phyloP scores from a whole-genome alignment of 2,888 invertebrate genomes.

The Parascotia fuliginaria region DNA sequence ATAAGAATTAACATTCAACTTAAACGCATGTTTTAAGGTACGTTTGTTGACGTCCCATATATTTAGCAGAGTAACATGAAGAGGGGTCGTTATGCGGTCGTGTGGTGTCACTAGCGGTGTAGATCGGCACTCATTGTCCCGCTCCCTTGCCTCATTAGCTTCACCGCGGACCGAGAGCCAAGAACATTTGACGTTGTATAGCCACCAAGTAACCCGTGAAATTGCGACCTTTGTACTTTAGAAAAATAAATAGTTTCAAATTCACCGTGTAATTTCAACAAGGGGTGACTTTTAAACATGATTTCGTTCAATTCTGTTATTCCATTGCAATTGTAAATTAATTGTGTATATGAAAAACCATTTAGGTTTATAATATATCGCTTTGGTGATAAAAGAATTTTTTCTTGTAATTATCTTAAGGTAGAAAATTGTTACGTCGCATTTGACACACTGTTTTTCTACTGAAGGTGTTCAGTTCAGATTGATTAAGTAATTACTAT shows the following conservation, averaged over 20 bases:
- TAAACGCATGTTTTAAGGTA: conserved; percentile 3
- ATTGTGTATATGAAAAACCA: neutral
- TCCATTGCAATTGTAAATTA: conserved; percentile 13
- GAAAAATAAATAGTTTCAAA: conserved; percentile 37
- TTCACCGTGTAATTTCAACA: conserved; percentile 31
- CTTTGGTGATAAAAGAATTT: too few relatives aligned
- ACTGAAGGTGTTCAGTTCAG: too few relatives aligned
- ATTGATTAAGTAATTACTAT: too few relatives aligned
- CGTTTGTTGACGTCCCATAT: conserved; percentile 23
- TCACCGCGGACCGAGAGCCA: conserved; percentile 32
- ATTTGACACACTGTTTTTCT: too few relatives aligned
- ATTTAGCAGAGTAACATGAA: conserved; percentile 24
- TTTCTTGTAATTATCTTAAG: too few relatives aligned
- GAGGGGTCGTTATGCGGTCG: conserved; percentile 32
- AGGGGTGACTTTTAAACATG: conserved; percentile 24
- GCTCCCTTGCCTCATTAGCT: conserved; percentile 51
- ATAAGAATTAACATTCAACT: neutral
- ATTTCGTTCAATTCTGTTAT: conserved; percentile 19
- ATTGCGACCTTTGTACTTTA: conserved; percentile 35
- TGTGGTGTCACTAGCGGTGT: conserved; percentile 28
- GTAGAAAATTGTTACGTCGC: too few relatives aligned
- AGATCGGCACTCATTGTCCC: conserved; percentile 37
- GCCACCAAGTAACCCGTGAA: conserved; percentile 36
- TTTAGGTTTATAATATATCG: too few relatives aligned
- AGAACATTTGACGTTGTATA: conserved; percentile 42